Conservation (phyloP, 1,140 invertebrate genomes). For the Drosophila serrata region DNA sequence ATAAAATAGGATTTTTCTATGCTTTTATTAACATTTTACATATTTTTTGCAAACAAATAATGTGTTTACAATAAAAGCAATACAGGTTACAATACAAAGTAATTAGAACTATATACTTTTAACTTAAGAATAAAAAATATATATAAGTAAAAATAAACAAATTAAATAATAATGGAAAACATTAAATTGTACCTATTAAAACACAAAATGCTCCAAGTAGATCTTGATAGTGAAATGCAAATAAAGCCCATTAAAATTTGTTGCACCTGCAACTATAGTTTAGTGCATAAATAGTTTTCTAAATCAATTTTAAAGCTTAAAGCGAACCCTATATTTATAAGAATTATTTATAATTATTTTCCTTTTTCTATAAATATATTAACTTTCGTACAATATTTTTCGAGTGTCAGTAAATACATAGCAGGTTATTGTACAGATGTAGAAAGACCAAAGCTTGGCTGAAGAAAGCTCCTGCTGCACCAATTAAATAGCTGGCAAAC, state of each 20-base stretch:
- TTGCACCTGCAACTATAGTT: too few species aligned
- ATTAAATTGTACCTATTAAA: too few species aligned
- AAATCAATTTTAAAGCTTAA: too few species aligned
- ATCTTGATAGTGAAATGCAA: too few species aligned
- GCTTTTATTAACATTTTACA: too few species aligned
- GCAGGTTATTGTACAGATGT: too few species aligned
- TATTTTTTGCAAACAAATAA: too few species aligned
- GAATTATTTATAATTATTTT: neutral
- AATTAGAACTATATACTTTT: neutral
- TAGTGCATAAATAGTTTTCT: too few species aligned
- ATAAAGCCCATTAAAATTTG: too few species aligned
- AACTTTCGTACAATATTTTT: neutral
- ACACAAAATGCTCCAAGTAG: too few species aligned
- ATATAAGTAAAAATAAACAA: neutral
- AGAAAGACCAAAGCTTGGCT: neutral
- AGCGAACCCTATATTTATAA: neutral
- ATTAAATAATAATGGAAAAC: neutral
- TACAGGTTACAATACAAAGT: too few species aligned
- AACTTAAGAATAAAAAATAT: neutral
- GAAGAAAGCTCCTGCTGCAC: conserved; percentile 5
- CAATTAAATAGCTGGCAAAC: conserved; percentile 21
- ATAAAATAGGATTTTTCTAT: neutral
- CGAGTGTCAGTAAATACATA: neutral
- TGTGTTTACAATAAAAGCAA: too few species aligned
- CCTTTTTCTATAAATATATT: neutral